Evolutionary conservation across 1,140 invertebrate species (phyloP).

Genomic region (Brachionus manjavacas): DNA sequence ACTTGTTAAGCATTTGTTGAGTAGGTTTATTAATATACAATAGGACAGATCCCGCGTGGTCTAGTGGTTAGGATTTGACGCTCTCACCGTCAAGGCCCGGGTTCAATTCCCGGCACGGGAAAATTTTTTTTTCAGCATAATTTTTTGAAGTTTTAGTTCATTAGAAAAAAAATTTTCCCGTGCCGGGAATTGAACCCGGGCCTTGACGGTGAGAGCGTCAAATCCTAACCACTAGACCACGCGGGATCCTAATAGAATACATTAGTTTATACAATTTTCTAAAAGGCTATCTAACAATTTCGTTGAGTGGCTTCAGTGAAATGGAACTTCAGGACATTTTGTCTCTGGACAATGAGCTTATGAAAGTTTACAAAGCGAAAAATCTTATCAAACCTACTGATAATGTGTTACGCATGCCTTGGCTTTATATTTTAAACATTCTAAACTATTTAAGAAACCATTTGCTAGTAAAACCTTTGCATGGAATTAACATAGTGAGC

Average conservation of each 20-base stretch:
- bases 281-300: constrained; percentile 5
- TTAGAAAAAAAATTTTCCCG: no score
- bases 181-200: not conserved
- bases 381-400: not conserved
- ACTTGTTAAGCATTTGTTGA: not conserved
- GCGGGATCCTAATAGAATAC: not conserved
- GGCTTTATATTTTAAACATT: constrained; percentile 4
- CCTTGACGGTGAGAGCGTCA: not conserved
- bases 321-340: constrained; percentile 28
- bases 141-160: no score
- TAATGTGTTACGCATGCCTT: not conserved
- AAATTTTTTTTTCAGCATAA: not conserved
- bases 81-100: not conserved
- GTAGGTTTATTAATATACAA: not conserved
- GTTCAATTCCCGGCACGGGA: not conserved
- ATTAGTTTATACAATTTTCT: not conserved
- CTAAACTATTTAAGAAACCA: not conserved
- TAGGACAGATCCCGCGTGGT: not conserved
- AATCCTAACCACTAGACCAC: not conserved
- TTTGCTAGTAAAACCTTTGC: not conserved
- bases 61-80: not conserved
- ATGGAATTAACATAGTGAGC: not conserved
- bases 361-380: constrained; percentile 1
- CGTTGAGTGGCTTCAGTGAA: constrained; percentile 14
- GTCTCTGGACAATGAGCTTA: constrained; percentile 14